These are phyloP conservation scores for Girardinichthys multiradiatus DNA, from an alignment of 2,113 vertebrate genomes.

Conservation along the genomic window DNA sequence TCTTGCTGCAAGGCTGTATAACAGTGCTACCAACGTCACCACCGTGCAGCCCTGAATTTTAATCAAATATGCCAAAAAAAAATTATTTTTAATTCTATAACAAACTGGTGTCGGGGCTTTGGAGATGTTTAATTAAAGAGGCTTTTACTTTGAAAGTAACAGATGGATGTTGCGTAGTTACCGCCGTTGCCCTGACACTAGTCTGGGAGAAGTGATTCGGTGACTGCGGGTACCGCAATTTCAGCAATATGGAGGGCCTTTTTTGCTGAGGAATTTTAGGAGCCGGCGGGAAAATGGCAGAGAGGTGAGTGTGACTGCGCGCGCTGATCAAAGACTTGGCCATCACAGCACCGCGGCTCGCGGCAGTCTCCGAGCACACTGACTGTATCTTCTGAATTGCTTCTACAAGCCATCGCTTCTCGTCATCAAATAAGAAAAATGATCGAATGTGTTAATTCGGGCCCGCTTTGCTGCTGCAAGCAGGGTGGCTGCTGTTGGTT, in stretches of 20 bases:
- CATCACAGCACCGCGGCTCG: not conserved
- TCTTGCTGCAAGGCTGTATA: too few species aligned
- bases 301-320: constrained; percentile 59
- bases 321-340: not conserved
- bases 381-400: constrained; percentile 43
- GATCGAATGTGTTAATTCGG: not conserved
- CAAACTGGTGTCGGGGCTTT: not conserved
- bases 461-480: not conserved
- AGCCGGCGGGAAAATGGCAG: constrained; percentile 63
- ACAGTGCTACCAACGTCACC: too few species aligned
- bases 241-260: constrained; percentile 65
- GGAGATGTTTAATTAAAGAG: too few species aligned
- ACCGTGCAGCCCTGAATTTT: too few species aligned
- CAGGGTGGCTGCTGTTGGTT: not conserved
- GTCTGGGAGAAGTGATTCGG: constrained; percentile 20
- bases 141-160: not conserved
- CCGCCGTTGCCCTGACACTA: not conserved
- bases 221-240: constrained; percentile 66
- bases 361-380: constrained; percentile 14
- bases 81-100: too few species aligned
- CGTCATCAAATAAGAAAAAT: not conserved
- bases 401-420: not conserved
- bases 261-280: constrained; percentile 46
- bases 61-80: too few species aligned
- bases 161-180: not conserved